These are phyloP conservation scores for Sphaerophoria rueppellii DNA, from an alignment of 2,888 invertebrate species.

Conservation along the genomic window DNA sequence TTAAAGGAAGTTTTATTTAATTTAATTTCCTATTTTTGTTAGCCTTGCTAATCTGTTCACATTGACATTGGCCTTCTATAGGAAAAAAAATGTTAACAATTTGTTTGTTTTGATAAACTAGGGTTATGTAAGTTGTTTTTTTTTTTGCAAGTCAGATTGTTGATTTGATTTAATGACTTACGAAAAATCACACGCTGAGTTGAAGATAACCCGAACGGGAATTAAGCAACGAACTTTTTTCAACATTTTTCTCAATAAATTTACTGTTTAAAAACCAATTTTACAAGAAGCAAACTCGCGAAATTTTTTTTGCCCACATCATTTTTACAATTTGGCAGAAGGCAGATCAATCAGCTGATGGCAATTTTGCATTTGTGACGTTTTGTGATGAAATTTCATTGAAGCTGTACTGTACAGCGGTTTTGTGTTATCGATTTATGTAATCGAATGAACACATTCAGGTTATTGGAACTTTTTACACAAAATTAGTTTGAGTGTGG, in stretches of 20 bases:
- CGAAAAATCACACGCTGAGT: constrained; percentile 53
- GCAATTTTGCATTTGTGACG: constrained; percentile 8
- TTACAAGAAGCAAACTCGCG: background rate
- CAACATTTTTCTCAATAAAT: constrained; percentile 54
- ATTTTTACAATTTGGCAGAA: background rate
- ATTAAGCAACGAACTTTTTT: constrained; percentile 52
- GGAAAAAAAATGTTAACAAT: background rate
- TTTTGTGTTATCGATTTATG: background rate
- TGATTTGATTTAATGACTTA: constrained; percentile 43
- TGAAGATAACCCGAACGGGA: constrained; percentile 36
- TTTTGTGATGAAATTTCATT: constrained; percentile 20
- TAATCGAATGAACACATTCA: background rate
- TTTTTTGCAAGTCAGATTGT: background rate
- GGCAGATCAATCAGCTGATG: background rate
- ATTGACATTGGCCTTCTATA: background rate
- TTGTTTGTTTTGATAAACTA: constrained; percentile 32
- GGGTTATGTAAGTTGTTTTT: constrained; percentile 50
- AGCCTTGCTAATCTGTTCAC: constrained; percentile 13
- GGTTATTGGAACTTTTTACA: background rate
- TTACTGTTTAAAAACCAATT: background rate
- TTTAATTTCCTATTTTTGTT: background rate
- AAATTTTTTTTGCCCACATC: background rate
- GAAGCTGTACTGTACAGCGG: constrained; percentile 7
- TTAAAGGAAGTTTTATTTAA: background rate
- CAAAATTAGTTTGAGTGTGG: too few species aligned